Evolutionary conservation across 1,140 invertebrate genomes (phyloP).

Genomic region (Pseudobourletiella spinata): DNA sequence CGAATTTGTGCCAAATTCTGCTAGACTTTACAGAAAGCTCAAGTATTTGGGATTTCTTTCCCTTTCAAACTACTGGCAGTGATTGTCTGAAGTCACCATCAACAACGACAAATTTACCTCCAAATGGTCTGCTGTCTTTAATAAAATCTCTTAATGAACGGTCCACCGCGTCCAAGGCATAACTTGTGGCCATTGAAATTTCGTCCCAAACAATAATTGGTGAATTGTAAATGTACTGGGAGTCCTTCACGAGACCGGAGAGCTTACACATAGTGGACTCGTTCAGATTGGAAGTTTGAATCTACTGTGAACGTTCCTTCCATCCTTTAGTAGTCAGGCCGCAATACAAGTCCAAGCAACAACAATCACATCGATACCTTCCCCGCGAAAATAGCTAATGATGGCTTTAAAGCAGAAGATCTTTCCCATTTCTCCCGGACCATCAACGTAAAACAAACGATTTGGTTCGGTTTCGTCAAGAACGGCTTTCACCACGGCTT

Average conservation of each 20-base stretch:
- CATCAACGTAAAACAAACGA: constrained; percentile 39
- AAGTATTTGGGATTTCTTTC: constrained; percentile 43
- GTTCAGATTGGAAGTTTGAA: constrained; percentile 15
- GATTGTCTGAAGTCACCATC: constrained; percentile 47
- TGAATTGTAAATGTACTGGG: not conserved
- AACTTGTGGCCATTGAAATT: not conserved
- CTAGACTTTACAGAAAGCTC: constrained; percentile 40
- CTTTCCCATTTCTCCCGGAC: constrained; percentile 22
- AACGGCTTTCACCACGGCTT: constrained; percentile 25
- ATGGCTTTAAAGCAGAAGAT: constrained; percentile 10
- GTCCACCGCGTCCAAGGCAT: constrained; percentile 3
- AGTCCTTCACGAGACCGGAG: not conserved
- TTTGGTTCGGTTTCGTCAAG: constrained; percentile 48
- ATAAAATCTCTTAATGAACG: constrained; percentile 25
- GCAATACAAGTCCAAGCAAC: constrained; percentile 31
- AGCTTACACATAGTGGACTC: not conserved
- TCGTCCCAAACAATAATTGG: constrained; percentile 16
- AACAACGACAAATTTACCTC: constrained; percentile 21
- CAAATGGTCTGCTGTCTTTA: constrained; percentile 29
- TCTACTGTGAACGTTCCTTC: constrained; percentile 15
- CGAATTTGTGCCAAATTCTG: constrained; percentile 37
- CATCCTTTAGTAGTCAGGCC: constrained; percentile 16
- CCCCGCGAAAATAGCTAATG: not conserved
- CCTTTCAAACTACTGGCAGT: constrained; percentile 43
- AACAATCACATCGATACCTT: not conserved